Percentiles rank a stretch among this genome's conserved stretches.
Conservation (phyloP, 1,140 invertebrate species). For the Apis dorsata region DNA sequence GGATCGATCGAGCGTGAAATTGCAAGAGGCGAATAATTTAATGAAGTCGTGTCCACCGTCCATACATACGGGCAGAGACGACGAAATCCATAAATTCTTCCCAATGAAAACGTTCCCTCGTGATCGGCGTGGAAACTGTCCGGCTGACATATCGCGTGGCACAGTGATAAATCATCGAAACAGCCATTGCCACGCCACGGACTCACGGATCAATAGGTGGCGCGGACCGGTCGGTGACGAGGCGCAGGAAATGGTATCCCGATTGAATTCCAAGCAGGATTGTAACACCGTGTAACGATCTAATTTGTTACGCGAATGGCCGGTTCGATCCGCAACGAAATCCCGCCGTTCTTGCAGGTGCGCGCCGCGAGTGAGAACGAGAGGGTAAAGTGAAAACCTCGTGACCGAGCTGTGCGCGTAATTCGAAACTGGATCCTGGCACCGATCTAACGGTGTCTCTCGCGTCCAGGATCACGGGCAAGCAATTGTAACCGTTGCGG, state of each 20-base stretch:
- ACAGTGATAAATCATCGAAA: conserved; percentile 41
- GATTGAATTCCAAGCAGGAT: conserved; percentile 48
- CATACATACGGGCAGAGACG: neutral
- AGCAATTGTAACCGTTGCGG: neutral
- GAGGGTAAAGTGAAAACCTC: conserved; percentile 18
- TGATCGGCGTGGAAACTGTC: conserved; percentile 24
- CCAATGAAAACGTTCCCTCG: neutral
- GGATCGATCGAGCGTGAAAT: conserved; percentile 32
- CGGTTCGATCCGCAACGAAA: conserved; percentile 40
- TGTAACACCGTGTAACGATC: conserved; percentile 55
- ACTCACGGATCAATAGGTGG: conserved; percentile 54
- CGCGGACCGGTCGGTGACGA: conserved; percentile 24
- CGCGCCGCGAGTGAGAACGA: neutral
- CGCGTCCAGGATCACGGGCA: neutral
- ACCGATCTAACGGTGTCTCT: conserved; percentile 13
- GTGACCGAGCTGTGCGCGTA: conserved; percentile 1
- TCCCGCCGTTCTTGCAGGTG: conserved; percentile 33
- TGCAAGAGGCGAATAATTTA: conserved; percentile 15
- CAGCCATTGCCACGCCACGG: neutral
- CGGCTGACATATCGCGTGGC: conserved; percentile 31
- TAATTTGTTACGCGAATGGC: conserved; percentile 55
- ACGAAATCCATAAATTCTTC: conserved; percentile 39
- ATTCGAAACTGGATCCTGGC: conserved; percentile 8
- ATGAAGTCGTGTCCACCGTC: neutral
- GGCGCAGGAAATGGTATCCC: conserved; percentile 31